A percentile compares a stretch with the other conserved stretches of the same genome.
These are phyloP conservation scores for Drosophila cardini DNA, from an alignment of 1,140 invertebrate species.

Conservation along the genomic window DNA sequence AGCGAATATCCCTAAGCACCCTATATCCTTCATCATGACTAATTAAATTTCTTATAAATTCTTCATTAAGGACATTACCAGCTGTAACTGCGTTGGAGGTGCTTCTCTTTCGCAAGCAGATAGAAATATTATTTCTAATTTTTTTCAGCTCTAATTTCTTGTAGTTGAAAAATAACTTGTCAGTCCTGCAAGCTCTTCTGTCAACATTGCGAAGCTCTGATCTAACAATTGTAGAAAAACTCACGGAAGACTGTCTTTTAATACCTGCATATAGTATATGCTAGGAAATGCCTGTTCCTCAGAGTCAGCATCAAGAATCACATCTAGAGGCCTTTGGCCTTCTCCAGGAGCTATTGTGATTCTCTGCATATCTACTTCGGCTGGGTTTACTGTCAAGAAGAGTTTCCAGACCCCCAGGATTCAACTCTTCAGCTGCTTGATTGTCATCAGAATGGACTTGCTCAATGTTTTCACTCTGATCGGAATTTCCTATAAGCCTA, in stretches of 20 bases:
- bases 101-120: too few relatives aligned
- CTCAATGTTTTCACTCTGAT: neutral
- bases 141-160: slow-evolving; percentile 28
- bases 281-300: slow-evolving; percentile 16
- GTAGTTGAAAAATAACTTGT: neutral
- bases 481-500: neutral
- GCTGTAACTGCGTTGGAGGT: too few relatives aligned
- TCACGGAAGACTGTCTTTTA: slow-evolving; percentile 10
- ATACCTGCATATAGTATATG: slow-evolving; percentile 10
- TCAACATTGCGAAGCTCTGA: slow-evolving; percentile 14
- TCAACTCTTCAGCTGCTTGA: neutral
- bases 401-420: slow-evolving; percentile 20
- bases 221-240: slow-evolving; percentile 24
- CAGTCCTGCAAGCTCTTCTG: too few relatives aligned
- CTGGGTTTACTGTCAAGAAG: slow-evolving; percentile 16
- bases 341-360: slow-evolving; percentile 27
- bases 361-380: slow-evolving; percentile 7
- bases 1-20: too few relatives aligned
- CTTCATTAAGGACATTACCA: too few relatives aligned
- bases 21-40: too few relatives aligned
- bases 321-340: slow-evolving; percentile 16
- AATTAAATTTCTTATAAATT: too few relatives aligned
- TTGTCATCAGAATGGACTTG: neutral
- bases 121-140: slow-evolving; percentile 3
- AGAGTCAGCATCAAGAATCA: neutral